A percentile compares a stretch with the other conserved stretches of the same genome.
These are phyloP conservation scores for Allygus modestus DNA, from an alignment of 2,888 invertebrate genomes.

Conservation along the genomic window DNA sequence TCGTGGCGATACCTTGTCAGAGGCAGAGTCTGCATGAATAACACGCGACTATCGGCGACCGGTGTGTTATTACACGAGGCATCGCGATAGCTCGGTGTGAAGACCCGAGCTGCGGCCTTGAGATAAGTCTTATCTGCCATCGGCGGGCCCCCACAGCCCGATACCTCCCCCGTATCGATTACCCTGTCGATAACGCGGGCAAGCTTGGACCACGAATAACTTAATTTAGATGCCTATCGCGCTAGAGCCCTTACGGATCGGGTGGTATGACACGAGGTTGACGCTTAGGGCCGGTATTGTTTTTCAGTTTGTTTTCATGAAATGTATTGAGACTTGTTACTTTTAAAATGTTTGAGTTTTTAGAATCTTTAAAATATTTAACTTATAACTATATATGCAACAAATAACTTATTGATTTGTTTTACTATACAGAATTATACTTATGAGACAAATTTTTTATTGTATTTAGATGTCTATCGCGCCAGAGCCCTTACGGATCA, in stretches of 20 bases:
- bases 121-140: constrained; percentile 42
- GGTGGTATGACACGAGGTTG: constrained; percentile 10
- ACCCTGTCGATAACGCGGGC: constrained; percentile 30
- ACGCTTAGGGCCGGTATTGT: neutral
- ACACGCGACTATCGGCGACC: neutral
- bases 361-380: too few relatives aligned
- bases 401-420: too few relatives aligned
- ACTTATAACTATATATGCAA: too few relatives aligned
- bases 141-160: neutral
- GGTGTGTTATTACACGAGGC: constrained; percentile 41
- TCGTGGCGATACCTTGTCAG: neutral
- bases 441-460: too few relatives aligned
- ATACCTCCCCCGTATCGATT: constrained; percentile 39
- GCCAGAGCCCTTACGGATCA: too few relatives aligned
- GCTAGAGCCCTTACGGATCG: too few relatives aligned
- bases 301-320: too few relatives aligned
- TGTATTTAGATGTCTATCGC: constrained; percentile 47
- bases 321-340: too few relatives aligned
- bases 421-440: too few relatives aligned
- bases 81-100: constrained; percentile 41
- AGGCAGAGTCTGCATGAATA: neutral
- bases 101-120: constrained; percentile 7
- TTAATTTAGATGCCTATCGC: constrained; percentile 49
- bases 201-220: constrained; percentile 40
- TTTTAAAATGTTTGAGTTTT: too few relatives aligned